A percentile compares a stretch with the other conserved stretches of the same genome.
Conservation (phyloP, 2,113 vertebrate genomes). For the Neoarius graeffei region DNA sequence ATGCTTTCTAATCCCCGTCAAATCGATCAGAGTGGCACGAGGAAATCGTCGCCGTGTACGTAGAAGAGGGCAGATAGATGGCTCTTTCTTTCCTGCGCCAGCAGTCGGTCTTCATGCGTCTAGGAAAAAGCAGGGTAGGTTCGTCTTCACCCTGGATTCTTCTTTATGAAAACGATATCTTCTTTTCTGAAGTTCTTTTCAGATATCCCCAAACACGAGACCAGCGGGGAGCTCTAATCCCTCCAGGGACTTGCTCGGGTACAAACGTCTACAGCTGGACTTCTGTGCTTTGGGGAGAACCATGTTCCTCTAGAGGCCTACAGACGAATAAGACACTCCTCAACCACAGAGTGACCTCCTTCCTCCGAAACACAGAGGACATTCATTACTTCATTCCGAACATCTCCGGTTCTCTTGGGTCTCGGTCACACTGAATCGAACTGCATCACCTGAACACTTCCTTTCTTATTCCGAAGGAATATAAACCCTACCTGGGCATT, state of each 20-base stretch:
- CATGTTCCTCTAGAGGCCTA: background rate
- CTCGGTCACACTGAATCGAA: background rate
- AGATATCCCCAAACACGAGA: background rate
- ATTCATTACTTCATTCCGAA: background rate
- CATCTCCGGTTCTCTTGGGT: background rate
- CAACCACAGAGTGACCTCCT: background rate
- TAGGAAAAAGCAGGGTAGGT: no score
- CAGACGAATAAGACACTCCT: background rate
- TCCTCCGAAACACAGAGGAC: background rate
- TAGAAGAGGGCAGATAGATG: no score
- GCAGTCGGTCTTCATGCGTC: no score
- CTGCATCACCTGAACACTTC: background rate
- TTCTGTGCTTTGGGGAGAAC: no score
- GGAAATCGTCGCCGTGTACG: no score
- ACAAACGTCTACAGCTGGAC: background rate
- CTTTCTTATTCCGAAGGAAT: background rate
- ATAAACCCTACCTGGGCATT: background rate
- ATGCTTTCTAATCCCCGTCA: no score
- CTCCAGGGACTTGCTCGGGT: background rate
- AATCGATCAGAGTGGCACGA: no score
- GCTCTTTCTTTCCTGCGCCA: no score
- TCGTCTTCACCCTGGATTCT: no score
- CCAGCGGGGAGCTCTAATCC: background rate
- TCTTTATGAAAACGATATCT: no score
- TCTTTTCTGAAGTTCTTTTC: no score